Evolutionary conservation across 1,140 invertebrate species (phyloP), one percentile per base, ranked within the genome.

Genomic region (Diorhabda elongata): DNA sequence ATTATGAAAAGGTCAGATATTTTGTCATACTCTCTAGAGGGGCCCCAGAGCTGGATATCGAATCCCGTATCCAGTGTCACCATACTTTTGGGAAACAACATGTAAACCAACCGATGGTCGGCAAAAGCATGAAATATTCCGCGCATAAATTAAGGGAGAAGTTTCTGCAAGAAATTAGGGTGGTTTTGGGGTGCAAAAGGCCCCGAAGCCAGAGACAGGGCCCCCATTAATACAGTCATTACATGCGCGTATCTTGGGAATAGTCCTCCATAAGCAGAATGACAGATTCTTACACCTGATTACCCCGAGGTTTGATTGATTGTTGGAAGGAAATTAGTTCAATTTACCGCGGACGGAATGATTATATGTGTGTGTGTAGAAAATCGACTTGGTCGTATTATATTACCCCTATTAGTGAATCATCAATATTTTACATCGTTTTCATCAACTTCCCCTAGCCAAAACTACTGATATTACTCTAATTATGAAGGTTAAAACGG

Each of bases 191-290:
- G 63, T 26, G 58, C 42, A 6, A 11, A 11, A 42, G n/a, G 58
- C 58, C 58, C 63, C 44, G 52, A 41, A 41, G 63, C 43, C 63
- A 52, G 47, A 52, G 47, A 52, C 47, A 52, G 47, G 47, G 61
- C 70, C 67, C 69, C 72, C 74, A 76, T 76, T 76, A 76, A 76
- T 76, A 75, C 74, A 76, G 75, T 76, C 73, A 75, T 76, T 76
- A 75, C 67, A 70, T 56, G 63, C 62, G 73, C 62, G 67, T 74
- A 63, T 47, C n/a, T 57, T 62, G 44, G 43, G 65, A n/a, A 42
- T 63, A 45, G 58, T 42, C 42, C 69, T 65, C 47, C 26, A 62
- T 70, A 64, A 61, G 52, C 60, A 43, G 58, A 71, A 52, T 73
- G 69, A 72, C 69, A 71, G 67, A 69, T 68, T 68, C 71, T 62